These are phyloP conservation scores for Onychomys arenicola DNA, from an alignment of 2,797 vertebrate species.

Conservation along the genomic window DNA sequence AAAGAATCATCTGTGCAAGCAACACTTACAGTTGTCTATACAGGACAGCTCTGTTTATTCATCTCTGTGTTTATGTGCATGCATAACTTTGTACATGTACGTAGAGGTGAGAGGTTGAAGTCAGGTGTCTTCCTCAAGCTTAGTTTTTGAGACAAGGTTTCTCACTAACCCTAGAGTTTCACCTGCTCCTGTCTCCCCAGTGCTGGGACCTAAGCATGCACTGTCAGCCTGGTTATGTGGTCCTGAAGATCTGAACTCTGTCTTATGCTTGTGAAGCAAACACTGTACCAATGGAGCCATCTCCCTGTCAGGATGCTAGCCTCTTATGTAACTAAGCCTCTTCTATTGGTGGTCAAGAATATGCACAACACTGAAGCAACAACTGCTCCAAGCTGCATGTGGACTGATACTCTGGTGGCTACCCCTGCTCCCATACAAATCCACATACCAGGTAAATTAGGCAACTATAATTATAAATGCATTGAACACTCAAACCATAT, in stretches of 20 bases:
- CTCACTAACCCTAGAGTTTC: neutral
- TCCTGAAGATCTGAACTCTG: neutral
- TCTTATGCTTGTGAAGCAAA: neutral
- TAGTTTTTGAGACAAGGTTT: neutral
- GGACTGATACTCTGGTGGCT: neutral
- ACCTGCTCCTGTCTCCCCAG: neutral
- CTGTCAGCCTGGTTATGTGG: neutral
- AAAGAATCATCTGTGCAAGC: neutral
- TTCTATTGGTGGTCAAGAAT: neutral
- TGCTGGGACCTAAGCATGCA: neutral
- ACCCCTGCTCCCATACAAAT: neutral
- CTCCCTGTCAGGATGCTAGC: neutral
- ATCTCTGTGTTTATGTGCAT: neutral
- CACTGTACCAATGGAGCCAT: neutral
- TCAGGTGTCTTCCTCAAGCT: neutral
- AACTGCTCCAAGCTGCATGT: neutral
- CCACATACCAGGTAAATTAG: neutral
- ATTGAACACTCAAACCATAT: neutral
- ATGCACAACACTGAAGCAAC: neutral
- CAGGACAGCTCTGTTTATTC: neutral
- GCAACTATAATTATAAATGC: neutral
- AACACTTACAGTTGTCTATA: neutral
- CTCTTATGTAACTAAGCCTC: neutral
- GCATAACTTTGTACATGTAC: neutral
- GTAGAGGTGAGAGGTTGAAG: neutral